Conservation (phyloP, 2,797 vertebrate species). For the Ceryle rudis region DNA sequence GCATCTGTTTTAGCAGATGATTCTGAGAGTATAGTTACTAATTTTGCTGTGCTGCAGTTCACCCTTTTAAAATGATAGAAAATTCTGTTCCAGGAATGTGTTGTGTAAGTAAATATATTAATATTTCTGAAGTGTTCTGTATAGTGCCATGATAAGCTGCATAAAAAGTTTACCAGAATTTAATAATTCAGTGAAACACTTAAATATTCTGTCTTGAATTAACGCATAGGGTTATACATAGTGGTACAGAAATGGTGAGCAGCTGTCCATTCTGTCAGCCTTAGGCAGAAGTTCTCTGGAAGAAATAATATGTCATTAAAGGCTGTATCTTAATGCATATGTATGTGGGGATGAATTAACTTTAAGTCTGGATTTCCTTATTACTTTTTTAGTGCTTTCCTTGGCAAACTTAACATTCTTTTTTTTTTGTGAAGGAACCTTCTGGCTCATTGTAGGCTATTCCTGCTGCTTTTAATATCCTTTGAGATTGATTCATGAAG, state of each 20-base stretch:
- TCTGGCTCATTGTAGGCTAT: conserved; percentile 55
- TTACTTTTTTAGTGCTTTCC: conserved; percentile 66
- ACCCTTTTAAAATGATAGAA: not conserved
- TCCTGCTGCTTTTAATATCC: conserved; percentile 66
- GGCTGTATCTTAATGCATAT: conserved; percentile 36
- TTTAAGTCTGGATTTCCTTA: conserved; percentile 59
- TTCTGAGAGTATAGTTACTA: not conserved
- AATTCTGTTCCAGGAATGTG: not conserved
- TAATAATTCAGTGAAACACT: not conserved
- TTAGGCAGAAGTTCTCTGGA: conserved; percentile 15
- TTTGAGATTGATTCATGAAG: conserved; percentile 71
- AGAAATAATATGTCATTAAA: conserved; percentile 55
- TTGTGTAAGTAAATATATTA: not conserved
- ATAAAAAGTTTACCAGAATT: not conserved
- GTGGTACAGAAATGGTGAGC: conserved; percentile 28
- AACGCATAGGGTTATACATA: not conserved
- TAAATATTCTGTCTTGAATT: not conserved
- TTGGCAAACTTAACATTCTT: conserved; percentile 51
- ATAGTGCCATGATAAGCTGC: not conserved
- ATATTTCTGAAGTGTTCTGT: not conserved
- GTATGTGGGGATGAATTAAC: conserved; percentile 54
- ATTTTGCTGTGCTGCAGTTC: not conserved
- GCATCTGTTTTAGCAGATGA: conserved; percentile 21
- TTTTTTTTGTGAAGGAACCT: conserved; percentile 54
- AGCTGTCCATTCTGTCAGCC: conserved; percentile 20